Conservation (phyloP, 1,140 invertebrate genomes). For the Caenorhabditis inopinata region DNA sequence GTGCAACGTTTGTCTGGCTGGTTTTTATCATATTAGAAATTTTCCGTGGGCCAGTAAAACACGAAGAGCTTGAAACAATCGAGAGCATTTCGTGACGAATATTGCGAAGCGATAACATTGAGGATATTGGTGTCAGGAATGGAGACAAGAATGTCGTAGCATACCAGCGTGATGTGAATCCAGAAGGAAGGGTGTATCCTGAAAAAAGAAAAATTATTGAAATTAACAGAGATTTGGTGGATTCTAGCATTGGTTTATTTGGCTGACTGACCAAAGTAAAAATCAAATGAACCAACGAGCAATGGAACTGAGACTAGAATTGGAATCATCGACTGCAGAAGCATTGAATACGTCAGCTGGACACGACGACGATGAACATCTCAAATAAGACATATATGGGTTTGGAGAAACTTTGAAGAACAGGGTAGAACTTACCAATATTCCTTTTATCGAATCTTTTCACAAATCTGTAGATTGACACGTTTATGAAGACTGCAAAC, state of each 20-base stretch:
- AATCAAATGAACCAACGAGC: constrained; percentile 27
- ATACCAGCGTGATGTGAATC: constrained; percentile 23
- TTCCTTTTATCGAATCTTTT: constrained; percentile 9
- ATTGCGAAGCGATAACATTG: constrained; percentile 5
- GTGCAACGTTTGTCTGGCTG: constrained; percentile 3
- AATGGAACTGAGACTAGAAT: constrained; percentile 14
- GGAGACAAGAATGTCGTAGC: constrained; percentile 9
- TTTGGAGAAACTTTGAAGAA: background rate
- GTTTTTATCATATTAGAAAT: background rate
- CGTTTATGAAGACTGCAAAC: constrained; percentile 2
- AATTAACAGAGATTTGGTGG: no score
- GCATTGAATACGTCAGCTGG: constrained; percentile 17
- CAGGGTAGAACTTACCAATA: background rate
- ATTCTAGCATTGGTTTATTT: no score
- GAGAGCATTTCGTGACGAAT: constrained; percentile 17
- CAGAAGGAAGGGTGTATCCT: constrained; percentile 22
- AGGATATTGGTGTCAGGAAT: constrained; percentile 8
- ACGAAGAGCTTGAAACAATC: background rate
- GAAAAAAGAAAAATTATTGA: background rate
- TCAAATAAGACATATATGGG: background rate
- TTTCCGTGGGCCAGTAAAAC: background rate
- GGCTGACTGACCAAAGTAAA: background rate
- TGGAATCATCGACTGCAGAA: constrained; percentile 8
- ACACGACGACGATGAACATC: constrained; percentile 13
- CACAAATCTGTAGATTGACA: background rate